Evolutionary conservation across 1,140 invertebrate species (phyloP).

Genomic region (Diplogasteroides magnus): DNA sequence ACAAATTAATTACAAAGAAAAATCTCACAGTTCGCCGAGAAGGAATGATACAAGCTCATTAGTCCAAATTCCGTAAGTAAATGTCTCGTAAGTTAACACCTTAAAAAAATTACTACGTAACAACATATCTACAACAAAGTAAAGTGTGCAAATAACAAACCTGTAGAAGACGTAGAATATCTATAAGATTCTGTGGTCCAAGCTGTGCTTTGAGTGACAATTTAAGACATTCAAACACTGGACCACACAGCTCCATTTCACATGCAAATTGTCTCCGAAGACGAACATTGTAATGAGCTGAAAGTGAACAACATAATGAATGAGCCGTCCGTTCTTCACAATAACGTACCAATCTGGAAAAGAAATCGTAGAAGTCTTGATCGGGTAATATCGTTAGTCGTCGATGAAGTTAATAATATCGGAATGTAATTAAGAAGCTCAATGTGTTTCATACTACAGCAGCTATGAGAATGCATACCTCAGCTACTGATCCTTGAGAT

Average conservation of each 20-base stretch:
- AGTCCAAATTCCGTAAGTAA: constrained; percentile 28
- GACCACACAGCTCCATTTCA: constrained; percentile 16
- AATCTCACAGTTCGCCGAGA: constrained; percentile 26
- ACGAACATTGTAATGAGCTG: constrained; percentile 20
- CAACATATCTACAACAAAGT: not conserved
- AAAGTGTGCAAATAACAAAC: constrained; percentile 1
- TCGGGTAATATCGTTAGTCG: not conserved
- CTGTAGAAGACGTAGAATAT: constrained; percentile 33
- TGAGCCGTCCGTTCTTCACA: not conserved
- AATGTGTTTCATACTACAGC: not conserved
- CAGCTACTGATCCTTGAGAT: not conserved
- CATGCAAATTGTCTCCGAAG: constrained; percentile 21
- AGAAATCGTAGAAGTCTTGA: not conserved
- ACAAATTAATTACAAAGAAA: not conserved
- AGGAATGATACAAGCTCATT: constrained; percentile 31
- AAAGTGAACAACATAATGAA: not conserved
- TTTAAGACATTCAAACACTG: constrained; percentile 28
- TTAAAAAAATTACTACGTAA: constrained; percentile 6
- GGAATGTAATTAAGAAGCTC: constrained; percentile 1
- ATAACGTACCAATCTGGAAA: constrained; percentile 1
- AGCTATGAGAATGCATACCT: not conserved
- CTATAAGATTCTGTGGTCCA: constrained; percentile 34
- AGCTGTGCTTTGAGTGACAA: constrained; percentile 24
- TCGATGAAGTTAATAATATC: not conserved
- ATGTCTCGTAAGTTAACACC: constrained; percentile 29